Base-by-base conservation (phyloP, 2,888 invertebrate genomes). In the Palloptera scutellata region DNA sequence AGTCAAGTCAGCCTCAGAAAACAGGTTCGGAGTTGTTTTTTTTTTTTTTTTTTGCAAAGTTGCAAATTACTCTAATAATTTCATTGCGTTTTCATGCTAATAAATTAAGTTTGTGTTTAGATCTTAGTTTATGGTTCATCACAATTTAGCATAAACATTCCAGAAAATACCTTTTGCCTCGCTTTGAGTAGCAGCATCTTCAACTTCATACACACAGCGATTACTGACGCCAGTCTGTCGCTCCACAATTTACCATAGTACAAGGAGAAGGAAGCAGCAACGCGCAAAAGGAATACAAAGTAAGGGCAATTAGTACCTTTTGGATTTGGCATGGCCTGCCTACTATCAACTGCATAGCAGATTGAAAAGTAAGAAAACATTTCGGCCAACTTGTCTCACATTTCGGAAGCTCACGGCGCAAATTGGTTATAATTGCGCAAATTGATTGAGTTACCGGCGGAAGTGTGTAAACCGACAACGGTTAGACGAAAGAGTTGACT, bases 381-480 rank as follows among this genome's bases (percentile, higher is more conserved):
- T 52, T 53, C 61, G 40, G 43, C 58, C 15, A 17, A 15, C 57
- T 20, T 40, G 13, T 40, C 13, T 58, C 15, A 19, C 40, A 45
- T 48, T 67, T 45, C 63, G 60, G 63, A 63, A 67, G 67, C 53
- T 51, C 20, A 40, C 17, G 40, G 17, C 6, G 30, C 71, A 67
- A 71, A 71, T 71, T 69, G 64, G 57, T 65, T 65, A 60, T 71
- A 71, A 71, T 71, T 65, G 69, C 42, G 65, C 51, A 45, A 67
- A 67, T 64, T 66, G 61, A 67, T 64, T 61, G 64, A 61, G 64
- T 60, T 53, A 62, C 68, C 68, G 70, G 67, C 68, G 70, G 68
- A 71, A 67, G 67, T 67, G 67, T 67, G 52, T 52, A 62, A 20
- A 30, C 2, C 15, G 48, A 3, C 15, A 48, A 12, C 30, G 30